A percentile compares a stretch with the other conserved stretches of the same genome.
Conservation (phyloP, 2,888 invertebrate genomes). For the Homarus gammarus region DNA sequence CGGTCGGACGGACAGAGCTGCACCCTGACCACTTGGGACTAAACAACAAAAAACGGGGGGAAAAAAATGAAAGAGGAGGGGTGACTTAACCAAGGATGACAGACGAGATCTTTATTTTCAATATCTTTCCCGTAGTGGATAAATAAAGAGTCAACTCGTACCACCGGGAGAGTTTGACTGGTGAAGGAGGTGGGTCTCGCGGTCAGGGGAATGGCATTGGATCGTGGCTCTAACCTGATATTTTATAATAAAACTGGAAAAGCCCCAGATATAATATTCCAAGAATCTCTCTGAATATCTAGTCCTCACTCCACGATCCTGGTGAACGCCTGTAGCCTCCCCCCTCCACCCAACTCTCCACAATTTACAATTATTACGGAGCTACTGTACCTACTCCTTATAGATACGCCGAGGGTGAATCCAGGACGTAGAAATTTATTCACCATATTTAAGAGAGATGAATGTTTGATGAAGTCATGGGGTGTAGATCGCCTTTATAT, state of each 20-base stretch:
- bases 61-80: too few species aligned
- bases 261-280: slow-evolving; percentile 4
- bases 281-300: not conserved
- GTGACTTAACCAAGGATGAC: not conserved
- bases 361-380: slow-evolving; percentile 7
- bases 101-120: not conserved
- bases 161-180: not conserved
- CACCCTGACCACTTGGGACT: too few species aligned
- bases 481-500: not conserved
- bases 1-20: too few species aligned
- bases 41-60: too few species aligned
- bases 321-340: not conserved
- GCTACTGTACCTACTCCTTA: not conserved
- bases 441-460: not conserved
- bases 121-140: not conserved
- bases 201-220: not conserved
- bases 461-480: too few species aligned
- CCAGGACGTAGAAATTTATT: not conserved
- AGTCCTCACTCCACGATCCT: not conserved
- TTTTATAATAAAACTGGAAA: not conserved
- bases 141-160: not conserved
- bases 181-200: not conserved
- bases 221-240: not conserved
- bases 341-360: too few species aligned
- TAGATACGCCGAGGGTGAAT: not conserved